phyloP scores from a whole-genome alignment of 35 echinoderm and acorn worm species.

The Anneissia japonica region DNA sequence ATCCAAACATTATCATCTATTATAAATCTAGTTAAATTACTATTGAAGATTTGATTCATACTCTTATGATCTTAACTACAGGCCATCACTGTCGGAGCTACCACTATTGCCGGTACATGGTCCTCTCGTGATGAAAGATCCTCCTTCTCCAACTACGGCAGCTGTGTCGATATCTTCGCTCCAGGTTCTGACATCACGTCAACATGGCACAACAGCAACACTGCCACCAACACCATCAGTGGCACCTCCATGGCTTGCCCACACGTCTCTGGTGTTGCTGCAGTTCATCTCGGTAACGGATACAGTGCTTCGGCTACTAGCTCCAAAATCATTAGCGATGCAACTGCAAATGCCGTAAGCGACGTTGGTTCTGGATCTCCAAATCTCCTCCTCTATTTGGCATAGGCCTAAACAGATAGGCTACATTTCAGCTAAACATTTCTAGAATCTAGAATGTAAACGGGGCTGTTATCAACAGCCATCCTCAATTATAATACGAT shows the following conservation, averaged over 20 bases:
- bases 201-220: constrained; percentile 11
- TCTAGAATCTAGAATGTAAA: no score
- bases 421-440: no score
- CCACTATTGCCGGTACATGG: background rate
- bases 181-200: background rate
- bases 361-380: constrained; percentile 43
- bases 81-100: constrained; percentile 48
- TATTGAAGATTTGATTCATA: background rate
- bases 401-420: constrained; percentile 8
- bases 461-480: no score
- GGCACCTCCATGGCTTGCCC: constrained; percentile 52
- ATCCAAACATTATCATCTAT: no score
- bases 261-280: constrained; percentile 51
- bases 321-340: constrained; percentile 10
- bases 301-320: constrained; percentile 6
- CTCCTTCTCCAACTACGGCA: constrained; percentile 42
- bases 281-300: constrained; percentile 28
- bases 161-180: constrained; percentile 15
- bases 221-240: constrained; percentile 30
- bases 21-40: no score
- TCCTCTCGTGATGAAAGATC: constrained; percentile 1
- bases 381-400: constrained; percentile 51
- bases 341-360: constrained; percentile 2
- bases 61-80: background rate
- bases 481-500: no score